phyloP scores from a whole-genome alignment of 1,140 invertebrate genomes.

The Goniozus legneri region DNA sequence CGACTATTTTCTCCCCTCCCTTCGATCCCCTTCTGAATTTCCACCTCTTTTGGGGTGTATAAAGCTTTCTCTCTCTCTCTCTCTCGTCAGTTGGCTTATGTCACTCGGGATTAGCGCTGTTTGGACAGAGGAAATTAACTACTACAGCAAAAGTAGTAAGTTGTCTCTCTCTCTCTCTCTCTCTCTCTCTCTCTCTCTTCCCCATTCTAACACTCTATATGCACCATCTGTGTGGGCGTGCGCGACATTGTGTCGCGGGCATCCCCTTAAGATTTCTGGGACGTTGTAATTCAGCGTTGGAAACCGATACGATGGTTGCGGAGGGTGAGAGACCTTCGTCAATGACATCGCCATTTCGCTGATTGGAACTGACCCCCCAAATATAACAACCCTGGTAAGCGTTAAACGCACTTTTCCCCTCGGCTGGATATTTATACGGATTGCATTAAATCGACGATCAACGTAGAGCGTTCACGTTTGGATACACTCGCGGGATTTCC shows the following conservation, averaged over 20 bases:
- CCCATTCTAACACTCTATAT: too few relatives aligned
- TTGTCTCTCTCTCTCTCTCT: too few relatives aligned
- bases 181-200: too few relatives aligned
- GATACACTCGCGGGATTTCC: too few relatives aligned
- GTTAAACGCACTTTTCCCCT: too few relatives aligned
- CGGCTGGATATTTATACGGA: too few relatives aligned
- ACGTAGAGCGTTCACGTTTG: too few relatives aligned
- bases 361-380: slow-evolving; percentile 24
- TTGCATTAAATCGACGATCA: too few relatives aligned
- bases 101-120: slow-evolving; percentile 52
- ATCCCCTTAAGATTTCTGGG: slow-evolving; percentile 33
- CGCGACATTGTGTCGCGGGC: slow-evolving; percentile 33
- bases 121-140: slow-evolving; percentile 54
- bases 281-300: slow-evolving; percentile 29
- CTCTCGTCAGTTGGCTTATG: slow-evolving; percentile 50
- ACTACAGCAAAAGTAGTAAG: too few relatives aligned
- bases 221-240: slow-evolving; percentile 40
- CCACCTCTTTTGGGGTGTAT: background rate
- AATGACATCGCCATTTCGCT: slow-evolving; percentile 26
- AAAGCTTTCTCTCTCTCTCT: slow-evolving; percentile 19
- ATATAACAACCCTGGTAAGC: too few relatives aligned
- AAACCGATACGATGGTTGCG: slow-evolving; percentile 27
- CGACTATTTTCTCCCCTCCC: background rate
- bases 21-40: background rate
- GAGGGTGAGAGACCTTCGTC: background rate